Evolutionary conservation across 2,797 vertebrate species (phyloP), one percentile per base, ranked within the genome.

Genomic region (Mus minutoides): DNA sequence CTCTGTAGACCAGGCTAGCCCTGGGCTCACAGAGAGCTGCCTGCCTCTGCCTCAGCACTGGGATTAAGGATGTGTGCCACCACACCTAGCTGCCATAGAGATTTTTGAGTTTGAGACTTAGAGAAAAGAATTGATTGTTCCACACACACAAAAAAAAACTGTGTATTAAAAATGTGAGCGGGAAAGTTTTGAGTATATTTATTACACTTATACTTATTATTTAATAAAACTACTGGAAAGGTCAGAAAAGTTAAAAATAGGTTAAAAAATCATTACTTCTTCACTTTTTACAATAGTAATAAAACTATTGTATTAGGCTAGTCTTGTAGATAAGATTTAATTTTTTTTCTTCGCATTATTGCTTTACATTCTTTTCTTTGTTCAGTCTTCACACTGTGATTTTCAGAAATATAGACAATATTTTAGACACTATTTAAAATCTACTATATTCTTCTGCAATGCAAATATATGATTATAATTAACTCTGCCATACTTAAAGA

Each of bases 381-480:
- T 96, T 93, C 60, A 69, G 71, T 87, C 89, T 96, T 91, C 77
- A 91, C 31, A 56, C 86, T 94, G 85, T 56, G 69, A 92, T 91
- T 92, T 96, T 97, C 75, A 87, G 77, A 97, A 54, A 14, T 56
- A 64, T 19, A 79, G 24, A 96, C 78, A 69, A 3, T 96, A 60
- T 37, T 90, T 95, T 91, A 86, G 26, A 49, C 31, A 84, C 31
- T 79, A 94, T 96, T 77, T 93, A 37, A 92, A 96, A 90, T 92
- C 98, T 98, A 22, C 96, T 52, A 79, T 96, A 97, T 98, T 79
- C 97, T 96, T 97, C 88, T 94, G 26, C 16, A 85, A 80, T 87
- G 89, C n/a, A 75, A 78, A 84, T 95, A 92, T 52, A 14, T 91
- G 76, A 90, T 52, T 71, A 9, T 60, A 96, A 85, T 94, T 92